These are phyloP conservation scores for Aegotheles bennettii DNA, from an alignment of 2,113 vertebrate genomes.

Conservation along the genomic window DNA sequence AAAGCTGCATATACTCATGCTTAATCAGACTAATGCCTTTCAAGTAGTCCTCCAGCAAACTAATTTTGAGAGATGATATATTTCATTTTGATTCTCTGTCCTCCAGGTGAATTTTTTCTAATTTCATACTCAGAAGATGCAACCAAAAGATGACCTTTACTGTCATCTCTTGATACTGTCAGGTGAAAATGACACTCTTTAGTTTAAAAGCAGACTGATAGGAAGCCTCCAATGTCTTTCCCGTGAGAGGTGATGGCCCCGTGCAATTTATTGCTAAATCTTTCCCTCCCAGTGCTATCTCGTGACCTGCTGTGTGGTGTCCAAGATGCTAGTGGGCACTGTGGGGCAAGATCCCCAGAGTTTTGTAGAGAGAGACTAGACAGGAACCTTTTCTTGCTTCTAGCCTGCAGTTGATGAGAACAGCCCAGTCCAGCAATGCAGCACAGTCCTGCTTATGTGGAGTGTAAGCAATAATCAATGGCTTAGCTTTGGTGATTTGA, in stretches of 20 bases:
- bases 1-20: background rate
- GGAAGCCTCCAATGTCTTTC: background rate
- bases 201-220: background rate
- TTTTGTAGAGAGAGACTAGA: background rate
- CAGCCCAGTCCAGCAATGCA: background rate
- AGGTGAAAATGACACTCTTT: background rate
- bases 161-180: background rate
- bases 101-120: background rate
- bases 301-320: background rate
- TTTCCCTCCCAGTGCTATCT: background rate
- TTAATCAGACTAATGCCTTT: background rate
- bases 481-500: background rate
- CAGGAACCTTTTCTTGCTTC: background rate
- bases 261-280: background rate
- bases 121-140: background rate
- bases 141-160: background rate
- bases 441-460: background rate
- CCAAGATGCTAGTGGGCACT: background rate
- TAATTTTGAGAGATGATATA: background rate
- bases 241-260: background rate
- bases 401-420: background rate
- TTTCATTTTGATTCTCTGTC: background rate
- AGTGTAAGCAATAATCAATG: background rate
- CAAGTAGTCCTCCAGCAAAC: conserved; percentile 11
- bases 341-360: background rate